Evolutionary conservation across 2,888 invertebrate species (phyloP).

Genomic region (Chrysolina oricalcia): DNA sequence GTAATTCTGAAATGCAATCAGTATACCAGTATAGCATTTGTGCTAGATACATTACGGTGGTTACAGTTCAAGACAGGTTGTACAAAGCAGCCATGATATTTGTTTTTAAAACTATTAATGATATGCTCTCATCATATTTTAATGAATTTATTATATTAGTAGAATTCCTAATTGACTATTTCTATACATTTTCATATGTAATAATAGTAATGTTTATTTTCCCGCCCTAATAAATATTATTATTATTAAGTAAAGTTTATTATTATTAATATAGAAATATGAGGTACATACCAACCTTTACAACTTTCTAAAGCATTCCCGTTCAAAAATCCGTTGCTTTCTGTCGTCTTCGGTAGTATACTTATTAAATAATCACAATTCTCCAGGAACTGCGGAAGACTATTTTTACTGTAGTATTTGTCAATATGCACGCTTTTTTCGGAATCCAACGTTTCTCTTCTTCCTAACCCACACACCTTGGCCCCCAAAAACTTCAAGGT

Average conservation of each 20-base stretch:
- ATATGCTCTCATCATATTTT: no score
- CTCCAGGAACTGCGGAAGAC: slow-evolving; percentile 67
- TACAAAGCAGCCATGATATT: no score
- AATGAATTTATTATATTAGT: no score
- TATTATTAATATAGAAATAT: neutral
- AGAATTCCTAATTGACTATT: no score
- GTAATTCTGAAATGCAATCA: no score
- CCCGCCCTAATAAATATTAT: no score
- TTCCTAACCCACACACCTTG: slow-evolving; percentile 61
- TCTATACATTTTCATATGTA: no score
- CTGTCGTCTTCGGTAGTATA: slow-evolving; percentile 73
- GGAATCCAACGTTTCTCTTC: slow-evolving; percentile 48
- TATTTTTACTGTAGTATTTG: slow-evolving; percentile 64
- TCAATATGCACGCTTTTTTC: slow-evolving; percentile 53
- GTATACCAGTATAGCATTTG: no score
- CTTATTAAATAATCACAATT: slow-evolving; percentile 75
- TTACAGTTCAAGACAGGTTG: no score
- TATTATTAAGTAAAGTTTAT: neutral
- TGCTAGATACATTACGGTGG: no score
- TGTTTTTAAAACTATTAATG: no score
- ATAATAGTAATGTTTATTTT: no score
- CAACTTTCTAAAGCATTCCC: slow-evolving; percentile 72
- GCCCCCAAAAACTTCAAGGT: slow-evolving; percentile 72
- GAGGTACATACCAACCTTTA: slow-evolving; percentile 60
- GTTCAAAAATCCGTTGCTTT: slow-evolving; percentile 73